These are phyloP conservation scores for Marronus borbonicus DNA, from an alignment of 2,888 invertebrate genomes.

Conservation along the genomic window DNA sequence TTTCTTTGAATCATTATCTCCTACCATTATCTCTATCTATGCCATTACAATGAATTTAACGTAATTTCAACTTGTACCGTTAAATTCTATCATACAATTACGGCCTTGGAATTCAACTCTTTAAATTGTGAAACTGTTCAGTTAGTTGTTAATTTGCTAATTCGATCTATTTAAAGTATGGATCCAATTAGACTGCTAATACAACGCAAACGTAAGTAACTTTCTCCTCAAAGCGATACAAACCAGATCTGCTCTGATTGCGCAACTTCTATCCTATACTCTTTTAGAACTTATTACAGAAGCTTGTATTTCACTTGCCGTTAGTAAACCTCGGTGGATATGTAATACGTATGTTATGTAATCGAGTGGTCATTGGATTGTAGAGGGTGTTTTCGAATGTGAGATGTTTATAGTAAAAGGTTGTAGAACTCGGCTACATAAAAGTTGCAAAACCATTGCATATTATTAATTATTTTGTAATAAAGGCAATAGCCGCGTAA, in stretches of 20 bases:
- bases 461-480: no score
- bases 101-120: no score
- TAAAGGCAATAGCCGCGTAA: no score
- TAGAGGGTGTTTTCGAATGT: no score
- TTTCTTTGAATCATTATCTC: no score
- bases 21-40: no score
- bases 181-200: neutral
- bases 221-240: neutral
- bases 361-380: no score
- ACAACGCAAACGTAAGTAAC: neutral
- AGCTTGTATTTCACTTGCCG: neutral
- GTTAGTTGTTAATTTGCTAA: neutral
- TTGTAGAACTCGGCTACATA: no score
- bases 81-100: neutral
- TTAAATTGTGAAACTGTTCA: neutral
- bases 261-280: neutral
- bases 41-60: neutral
- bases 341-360: no score
- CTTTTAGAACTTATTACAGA: neutral
- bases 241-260: neutral
- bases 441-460: no score
- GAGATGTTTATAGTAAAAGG: no score
- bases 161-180: neutral
- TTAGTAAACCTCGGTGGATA: no score
- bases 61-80: neutral